A percentile compares a stretch with the other conserved stretches of the same genome.
Evolutionary conservation across 2,888 invertebrate genomes (phyloP).

Genomic region (Elysia crispata): DNA sequence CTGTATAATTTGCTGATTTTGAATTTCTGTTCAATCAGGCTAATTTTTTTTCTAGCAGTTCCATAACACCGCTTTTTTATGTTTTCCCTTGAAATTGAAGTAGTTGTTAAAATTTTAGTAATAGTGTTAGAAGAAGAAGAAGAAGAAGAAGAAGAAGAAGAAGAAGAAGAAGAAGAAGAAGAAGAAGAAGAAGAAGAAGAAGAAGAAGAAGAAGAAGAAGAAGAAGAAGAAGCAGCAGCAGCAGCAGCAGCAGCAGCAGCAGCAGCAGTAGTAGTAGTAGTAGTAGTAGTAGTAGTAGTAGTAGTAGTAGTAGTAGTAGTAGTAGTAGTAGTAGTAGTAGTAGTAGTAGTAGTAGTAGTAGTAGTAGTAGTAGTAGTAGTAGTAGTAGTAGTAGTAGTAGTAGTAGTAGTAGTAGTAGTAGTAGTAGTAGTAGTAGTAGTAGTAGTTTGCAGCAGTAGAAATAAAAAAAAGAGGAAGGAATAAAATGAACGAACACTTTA

Average conservation of each 20-base stretch:
- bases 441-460: too few relatives aligned
- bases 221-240: too few relatives aligned
- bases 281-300: conserved; percentile 9
- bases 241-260: not conserved
- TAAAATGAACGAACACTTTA: not conserved
- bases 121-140: too few relatives aligned
- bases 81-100: too few relatives aligned
- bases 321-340: not conserved
- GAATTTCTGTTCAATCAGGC: too few relatives aligned
- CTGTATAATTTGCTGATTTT: too few relatives aligned
- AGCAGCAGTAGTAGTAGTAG: conserved; percentile 9
- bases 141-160: conserved; percentile 14
- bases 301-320: conserved; percentile 9
- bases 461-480: not conserved
- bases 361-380: not conserved
- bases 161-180: not conserved
- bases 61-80: too few relatives aligned
- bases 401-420: not conserved
- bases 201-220: not conserved
- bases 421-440: not conserved
- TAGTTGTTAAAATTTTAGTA: too few relatives aligned
- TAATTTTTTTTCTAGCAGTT: too few relatives aligned
- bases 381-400: not conserved
- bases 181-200: conserved; percentile 14
- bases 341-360: not conserved